Base-by-base conservation (phyloP, 1,140 invertebrate genomes). In the Sycophila sp. region DNA sequence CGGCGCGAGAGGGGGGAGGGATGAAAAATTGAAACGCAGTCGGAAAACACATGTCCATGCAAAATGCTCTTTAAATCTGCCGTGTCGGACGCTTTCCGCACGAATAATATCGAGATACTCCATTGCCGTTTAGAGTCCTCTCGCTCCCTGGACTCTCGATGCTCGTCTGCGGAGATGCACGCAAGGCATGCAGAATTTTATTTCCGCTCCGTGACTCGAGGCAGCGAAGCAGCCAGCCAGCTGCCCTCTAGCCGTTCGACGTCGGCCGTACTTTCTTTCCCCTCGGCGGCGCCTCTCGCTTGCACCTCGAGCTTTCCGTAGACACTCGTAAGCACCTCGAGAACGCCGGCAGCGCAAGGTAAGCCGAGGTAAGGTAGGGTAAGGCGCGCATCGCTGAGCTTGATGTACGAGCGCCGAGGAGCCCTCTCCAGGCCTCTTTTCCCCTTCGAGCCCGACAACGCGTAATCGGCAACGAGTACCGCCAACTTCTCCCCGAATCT, bases 131-230 rank as follows among this genome's bases (percentile, higher is more conserved):
- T n/a, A 4, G 30, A 17, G 7, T 32, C 40, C 58, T 26, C 19
- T 62, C 40, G 40, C 11, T 32, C 40, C 26, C 30, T n/a, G 34
- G 38, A n/a, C n/a, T n/a, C 24, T 47, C 42, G 19, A 40, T 19
- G 40, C 38, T 10, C 53, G 28, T n/a, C 26, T 3, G 6, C 26
- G 59, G 45, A 11, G 32, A 62, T 51, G 47, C 47, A 53, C 62
- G 45, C 62, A 17, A 51, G 47, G 32, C 34, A 64, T 64, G 47
- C 62, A 64, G 62, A 64, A 64, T 64, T 64, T 64, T 64, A 64
- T 64, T 63, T 64, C 47, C 38, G 34, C 62, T 53, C 49, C 62
- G 62, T 40, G 64, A 66, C 64, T 38, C 64, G 24, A 38, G n/a
- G n/a, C n/a, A n/a, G n/a, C n/a, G n/a, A n/a, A n/a, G n/a, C n/a